Percentiles rank a stretch among this genome's conserved stretches.
Conservation (phyloP, 1,140 invertebrate species). For the Heliconius hewitsoni region DNA sequence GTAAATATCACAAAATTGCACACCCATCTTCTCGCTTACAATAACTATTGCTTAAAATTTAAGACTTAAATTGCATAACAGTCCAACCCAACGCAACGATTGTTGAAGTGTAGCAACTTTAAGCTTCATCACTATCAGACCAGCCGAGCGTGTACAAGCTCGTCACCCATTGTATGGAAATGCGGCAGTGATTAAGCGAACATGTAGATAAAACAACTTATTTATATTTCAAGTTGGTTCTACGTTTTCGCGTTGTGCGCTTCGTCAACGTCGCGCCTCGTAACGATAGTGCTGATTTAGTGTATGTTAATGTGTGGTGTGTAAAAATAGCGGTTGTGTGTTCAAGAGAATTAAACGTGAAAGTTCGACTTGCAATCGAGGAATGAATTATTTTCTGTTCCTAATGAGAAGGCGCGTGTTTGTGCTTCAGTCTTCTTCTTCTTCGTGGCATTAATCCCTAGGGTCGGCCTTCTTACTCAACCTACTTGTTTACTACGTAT, state of each 20-base stretch:
- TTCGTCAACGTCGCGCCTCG: conserved; percentile 1
- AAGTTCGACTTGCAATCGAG: not conserved
- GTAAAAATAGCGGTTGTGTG: not conserved
- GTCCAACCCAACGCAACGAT: conserved; percentile 26
- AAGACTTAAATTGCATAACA: conserved; percentile 33
- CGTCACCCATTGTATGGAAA: conserved; percentile 48
- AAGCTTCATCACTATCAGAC: conserved; percentile 44
- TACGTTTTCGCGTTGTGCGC: not conserved
- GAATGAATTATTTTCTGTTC: too few relatives aligned
- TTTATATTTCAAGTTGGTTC: conserved; percentile 14
- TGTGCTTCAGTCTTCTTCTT: too few relatives aligned
- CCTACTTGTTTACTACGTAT: too few relatives aligned
- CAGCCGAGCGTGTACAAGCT: conserved; percentile 40
- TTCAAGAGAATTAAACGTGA: not conserved
- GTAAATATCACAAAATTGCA: not conserved
- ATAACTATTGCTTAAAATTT: not conserved
- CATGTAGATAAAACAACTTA: conserved; percentile 29
- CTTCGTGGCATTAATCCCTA: too few relatives aligned
- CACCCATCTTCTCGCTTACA: not conserved
- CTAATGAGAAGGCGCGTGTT: too few relatives aligned
- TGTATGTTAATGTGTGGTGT: not conserved
- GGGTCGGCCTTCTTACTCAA: too few relatives aligned
- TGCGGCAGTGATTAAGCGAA: conserved; percentile 37
- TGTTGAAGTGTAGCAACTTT: conserved; percentile 36
- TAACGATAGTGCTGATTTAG: not conserved